These are phyloP conservation scores for Ostrea denselamellosa DNA, from an alignment of 1,140 invertebrate species.

Conservation along the genomic window DNA sequence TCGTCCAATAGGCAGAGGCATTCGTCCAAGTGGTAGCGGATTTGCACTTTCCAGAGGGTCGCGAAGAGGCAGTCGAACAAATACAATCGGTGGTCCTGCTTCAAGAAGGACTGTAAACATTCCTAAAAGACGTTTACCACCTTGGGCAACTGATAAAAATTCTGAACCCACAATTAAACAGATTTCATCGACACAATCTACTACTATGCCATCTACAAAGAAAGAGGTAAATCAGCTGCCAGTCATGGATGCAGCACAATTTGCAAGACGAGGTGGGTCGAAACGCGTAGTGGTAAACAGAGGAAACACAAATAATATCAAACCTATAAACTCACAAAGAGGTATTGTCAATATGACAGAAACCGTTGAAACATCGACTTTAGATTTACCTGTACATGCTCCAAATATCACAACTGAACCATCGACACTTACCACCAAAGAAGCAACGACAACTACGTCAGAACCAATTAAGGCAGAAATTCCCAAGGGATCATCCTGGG, in stretches of 20 bases:
- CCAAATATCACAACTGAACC: not conserved
- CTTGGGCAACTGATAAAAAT: not conserved
- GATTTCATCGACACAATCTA: no score
- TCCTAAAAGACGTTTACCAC: not conserved
- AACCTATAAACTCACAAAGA: no score
- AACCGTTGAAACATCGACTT: not conserved
- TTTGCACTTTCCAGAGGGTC: not conserved
- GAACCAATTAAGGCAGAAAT: not conserved
- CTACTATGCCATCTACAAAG: no score
- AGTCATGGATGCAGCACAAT: no score
- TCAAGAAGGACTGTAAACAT: not conserved
- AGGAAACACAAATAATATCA: no score
- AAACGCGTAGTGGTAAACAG: no score
- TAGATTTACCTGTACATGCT: not conserved
- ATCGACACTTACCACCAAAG: not conserved
- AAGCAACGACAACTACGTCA: not conserved
- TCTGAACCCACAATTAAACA: no score
- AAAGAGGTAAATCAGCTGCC: no score
- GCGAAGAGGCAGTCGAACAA: not conserved
- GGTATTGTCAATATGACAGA: no score
- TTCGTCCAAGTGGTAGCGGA: not conserved
- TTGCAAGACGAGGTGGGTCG: no score
- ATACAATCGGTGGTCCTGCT: not conserved
- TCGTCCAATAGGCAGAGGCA: not conserved
- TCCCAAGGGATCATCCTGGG: not conserved